Percentiles rank a stretch among this genome's conserved stretches.
These are phyloP conservation scores for Crotalus viridis DNA, from an alignment of 2,113 vertebrate genomes.

Conservation along the genomic window DNA sequence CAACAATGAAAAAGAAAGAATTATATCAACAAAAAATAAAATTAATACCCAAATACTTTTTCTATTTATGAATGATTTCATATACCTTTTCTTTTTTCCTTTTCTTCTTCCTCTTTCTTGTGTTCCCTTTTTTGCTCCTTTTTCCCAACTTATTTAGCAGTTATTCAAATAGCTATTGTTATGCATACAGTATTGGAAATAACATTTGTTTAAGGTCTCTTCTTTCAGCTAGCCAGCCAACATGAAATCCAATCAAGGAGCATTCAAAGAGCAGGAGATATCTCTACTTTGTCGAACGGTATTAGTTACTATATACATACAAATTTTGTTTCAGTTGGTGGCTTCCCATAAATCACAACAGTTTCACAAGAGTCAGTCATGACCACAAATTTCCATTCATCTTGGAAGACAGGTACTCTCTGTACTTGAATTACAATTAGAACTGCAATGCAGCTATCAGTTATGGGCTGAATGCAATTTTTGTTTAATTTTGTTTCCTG, in stretches of 20 bases:
- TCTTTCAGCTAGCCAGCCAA: slow-evolving; percentile 12
- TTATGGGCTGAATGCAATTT: slow-evolving; percentile 27
- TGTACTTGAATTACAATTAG: slow-evolving; percentile 7
- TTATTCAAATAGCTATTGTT: slow-evolving; percentile 18
- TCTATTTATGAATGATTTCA: background rate
- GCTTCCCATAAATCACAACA: slow-evolving; percentile 29
- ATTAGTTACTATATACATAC: slow-evolving; percentile 42
- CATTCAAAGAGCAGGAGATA: slow-evolving; percentile 29
- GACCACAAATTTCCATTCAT: slow-evolving; percentile 24
- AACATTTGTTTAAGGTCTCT: slow-evolving; percentile 24
- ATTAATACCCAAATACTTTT: background rate
- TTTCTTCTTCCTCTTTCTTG: background rate
- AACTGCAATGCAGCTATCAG: background rate
- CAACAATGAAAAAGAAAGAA: too few species aligned
- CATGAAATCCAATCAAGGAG: slow-evolving; percentile 31
- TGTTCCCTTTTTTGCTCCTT: accelerated
- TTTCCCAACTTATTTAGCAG: slow-evolving; percentile 20
- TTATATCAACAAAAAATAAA: background rate
- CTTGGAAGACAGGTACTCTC: slow-evolving; percentile 1
- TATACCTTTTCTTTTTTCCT: too few species aligned
- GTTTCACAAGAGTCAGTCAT: slow-evolving; percentile 24
- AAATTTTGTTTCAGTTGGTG: slow-evolving; percentile 20
- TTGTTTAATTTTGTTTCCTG: slow-evolving; percentile 13
- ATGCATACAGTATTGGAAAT: background rate
- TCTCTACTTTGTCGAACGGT: slow-evolving; percentile 11